Percentiles rank a stretch among this genome's conserved stretches.
phyloP scores from a whole-genome alignment of 1,140 invertebrate genomes.

The Drosophila sucinea region DNA sequence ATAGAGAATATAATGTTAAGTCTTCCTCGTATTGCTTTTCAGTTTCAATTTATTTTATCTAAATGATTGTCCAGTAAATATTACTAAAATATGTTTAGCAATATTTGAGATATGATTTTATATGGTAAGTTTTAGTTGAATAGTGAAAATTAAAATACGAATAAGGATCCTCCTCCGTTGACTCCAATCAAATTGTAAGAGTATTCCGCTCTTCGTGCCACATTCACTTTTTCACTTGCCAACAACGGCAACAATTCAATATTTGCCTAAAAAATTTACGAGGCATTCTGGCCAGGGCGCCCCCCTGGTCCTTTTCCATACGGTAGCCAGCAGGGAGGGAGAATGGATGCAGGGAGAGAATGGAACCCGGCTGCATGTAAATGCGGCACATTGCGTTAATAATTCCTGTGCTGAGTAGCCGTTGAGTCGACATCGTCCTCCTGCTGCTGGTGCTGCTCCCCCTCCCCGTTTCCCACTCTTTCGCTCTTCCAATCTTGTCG shows the following conservation, averaged over 20 bases:
- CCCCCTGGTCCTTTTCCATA: neutral
- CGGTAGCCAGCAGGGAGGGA: neutral
- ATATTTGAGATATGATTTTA: too few species aligned
- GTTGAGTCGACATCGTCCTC: constrained; percentile 50
- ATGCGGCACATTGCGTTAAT: constrained; percentile 59
- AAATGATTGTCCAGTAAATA: too few species aligned
- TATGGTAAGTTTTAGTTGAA: too few species aligned
- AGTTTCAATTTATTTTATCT: too few species aligned
- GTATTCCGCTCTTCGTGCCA: constrained; percentile 13
- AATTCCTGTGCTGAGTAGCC: constrained; percentile 65
- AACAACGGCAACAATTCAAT: constrained; percentile 43
- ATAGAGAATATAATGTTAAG: too few species aligned
- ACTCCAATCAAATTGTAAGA: neutral
- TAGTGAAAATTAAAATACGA: too few species aligned
- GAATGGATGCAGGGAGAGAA: neutral
- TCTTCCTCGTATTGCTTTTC: too few species aligned
- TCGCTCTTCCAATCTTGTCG: neutral
- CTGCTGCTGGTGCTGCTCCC: neutral
- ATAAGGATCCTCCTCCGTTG: neutral
- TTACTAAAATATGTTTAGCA: too few species aligned
- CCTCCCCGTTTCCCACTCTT: neutral
- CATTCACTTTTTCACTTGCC: constrained; percentile 23
- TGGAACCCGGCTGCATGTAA: constrained; percentile 29
- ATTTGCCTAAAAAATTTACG: constrained; percentile 64
- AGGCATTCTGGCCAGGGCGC: neutral